phyloP scores from a whole-genome alignment of 2,888 invertebrate genomes.

The Rhabditoides inermis region DNA sequence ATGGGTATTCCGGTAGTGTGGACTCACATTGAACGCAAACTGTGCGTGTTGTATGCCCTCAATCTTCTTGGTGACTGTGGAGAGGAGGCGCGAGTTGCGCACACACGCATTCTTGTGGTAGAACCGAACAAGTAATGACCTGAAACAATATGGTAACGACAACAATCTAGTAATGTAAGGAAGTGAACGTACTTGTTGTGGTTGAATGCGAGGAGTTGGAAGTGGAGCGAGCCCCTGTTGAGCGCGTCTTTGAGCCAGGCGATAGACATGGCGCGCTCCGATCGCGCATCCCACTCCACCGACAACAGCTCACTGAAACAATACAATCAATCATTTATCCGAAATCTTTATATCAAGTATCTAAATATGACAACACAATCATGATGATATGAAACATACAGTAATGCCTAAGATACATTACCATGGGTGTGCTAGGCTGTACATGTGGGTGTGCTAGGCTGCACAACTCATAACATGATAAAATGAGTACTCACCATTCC shows the following conservation, averaged over 20 bases:
- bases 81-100: constrained; percentile 20
- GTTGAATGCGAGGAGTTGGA: constrained; percentile 34
- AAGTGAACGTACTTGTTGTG: constrained; percentile 14
- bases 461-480: too few relatives aligned
- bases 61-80: constrained; percentile 18
- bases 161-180: too few relatives aligned
- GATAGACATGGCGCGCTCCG: constrained; percentile 30
- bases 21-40: constrained; percentile 28
- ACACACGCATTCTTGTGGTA: constrained; percentile 37
- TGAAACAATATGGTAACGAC: too few relatives aligned
- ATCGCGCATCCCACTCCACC: constrained; percentile 12
- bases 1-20: too few relatives aligned
- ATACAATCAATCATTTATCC: background rate
- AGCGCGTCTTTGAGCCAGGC: constrained; percentile 44
- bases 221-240: constrained; percentile 38
- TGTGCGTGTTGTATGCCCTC: constrained; percentile 20
- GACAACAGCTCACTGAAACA: background rate
- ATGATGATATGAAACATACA: too few relatives aligned
- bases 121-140: constrained; percentile 13
- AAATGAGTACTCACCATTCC: constrained; percentile 26
- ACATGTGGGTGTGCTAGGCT: too few relatives aligned
- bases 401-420: background rate
- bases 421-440: background rate
- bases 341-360: background rate
- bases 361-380: too few relatives aligned